Evolutionary conservation across 2,797 vertebrate species (phyloP).

Genomic region (Clarias laeviceps): DNA sequence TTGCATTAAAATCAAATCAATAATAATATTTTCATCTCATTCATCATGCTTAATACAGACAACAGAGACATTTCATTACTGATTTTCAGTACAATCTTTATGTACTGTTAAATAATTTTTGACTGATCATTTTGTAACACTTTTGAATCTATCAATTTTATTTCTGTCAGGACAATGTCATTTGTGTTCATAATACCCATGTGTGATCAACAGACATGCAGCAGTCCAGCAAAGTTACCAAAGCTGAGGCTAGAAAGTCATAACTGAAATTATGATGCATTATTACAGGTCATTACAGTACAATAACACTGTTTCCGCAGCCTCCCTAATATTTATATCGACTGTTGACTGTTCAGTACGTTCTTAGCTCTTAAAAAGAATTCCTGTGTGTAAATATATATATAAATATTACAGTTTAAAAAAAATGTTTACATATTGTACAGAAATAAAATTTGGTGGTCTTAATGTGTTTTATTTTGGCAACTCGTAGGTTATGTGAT

Average conservation of each 20-base stretch:
- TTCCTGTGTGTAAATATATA: conserved; percentile 23
- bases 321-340: conserved; percentile 24
- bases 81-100: background rate
- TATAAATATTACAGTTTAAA: conserved; percentile 31
- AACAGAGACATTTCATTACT: background rate
- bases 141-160: background rate
- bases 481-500: background rate
- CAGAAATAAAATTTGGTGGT: conserved; percentile 62
- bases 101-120: background rate
- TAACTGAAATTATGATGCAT: background rate
- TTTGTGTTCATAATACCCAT: background rate
- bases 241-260: conserved; percentile 9
- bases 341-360: conserved; percentile 47
- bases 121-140: background rate
- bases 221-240: background rate
- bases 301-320: conserved; percentile 23
- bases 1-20: background rate
- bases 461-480: conserved; percentile 31
- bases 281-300: conserved; percentile 12
- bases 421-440: conserved; percentile 65
- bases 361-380: conserved; percentile 31
- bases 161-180: background rate
- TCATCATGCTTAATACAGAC: background rate
- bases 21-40: background rate
- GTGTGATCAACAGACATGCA: background rate